Evolutionary conservation across 1,140 invertebrate genomes (phyloP).

Genomic region (Drosophila parvula): DNA sequence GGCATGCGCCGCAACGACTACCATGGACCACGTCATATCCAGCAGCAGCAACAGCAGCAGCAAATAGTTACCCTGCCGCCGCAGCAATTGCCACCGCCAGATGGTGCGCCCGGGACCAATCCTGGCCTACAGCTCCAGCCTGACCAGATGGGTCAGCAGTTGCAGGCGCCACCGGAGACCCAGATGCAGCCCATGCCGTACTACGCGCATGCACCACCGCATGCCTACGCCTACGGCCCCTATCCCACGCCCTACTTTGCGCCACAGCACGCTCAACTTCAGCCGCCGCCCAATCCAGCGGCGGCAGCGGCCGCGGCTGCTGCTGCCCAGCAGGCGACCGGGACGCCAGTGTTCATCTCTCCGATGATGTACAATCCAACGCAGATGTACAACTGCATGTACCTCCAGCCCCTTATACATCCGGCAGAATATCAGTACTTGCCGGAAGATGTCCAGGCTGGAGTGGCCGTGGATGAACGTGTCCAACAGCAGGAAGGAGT

Average conservation of each 20-base stretch:
- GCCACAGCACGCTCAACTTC: conserved; percentile 60
- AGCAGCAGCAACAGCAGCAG: conserved; percentile 49
- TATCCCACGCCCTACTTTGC: conserved; percentile 72
- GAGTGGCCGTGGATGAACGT: conserved; percentile 64
- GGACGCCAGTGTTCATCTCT: conserved; percentile 65
- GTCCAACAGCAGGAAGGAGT: conserved; percentile 56
- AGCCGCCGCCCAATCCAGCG: conserved; percentile 56
- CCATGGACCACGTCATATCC: conserved; percentile 59
- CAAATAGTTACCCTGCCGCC: conserved; percentile 34
- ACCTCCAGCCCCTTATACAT: conserved; percentile 58
- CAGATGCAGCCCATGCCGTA: conserved; percentile 70
- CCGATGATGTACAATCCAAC: conserved; percentile 54
- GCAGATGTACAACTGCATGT: conserved; percentile 57
- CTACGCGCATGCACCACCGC: conserved; percentile 53
- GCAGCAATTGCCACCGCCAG: conserved; percentile 54
- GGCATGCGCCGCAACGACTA: conserved; percentile 68
- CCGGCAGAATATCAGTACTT: conserved; percentile 69
- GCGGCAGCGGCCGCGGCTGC: conserved; percentile 43
- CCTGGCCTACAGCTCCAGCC: conserved; percentile 54
- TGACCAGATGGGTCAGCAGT: conserved; percentile 58
- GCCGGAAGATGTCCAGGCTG: conserved; percentile 55
- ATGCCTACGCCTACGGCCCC: conserved; percentile 61
- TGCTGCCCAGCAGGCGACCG: conserved; percentile 73
- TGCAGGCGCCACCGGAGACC: conserved; percentile 54
- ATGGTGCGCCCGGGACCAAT: conserved; percentile 39